Conservation (phyloP, 2,888 invertebrate species). For the Coenonympha arcania region DNA sequence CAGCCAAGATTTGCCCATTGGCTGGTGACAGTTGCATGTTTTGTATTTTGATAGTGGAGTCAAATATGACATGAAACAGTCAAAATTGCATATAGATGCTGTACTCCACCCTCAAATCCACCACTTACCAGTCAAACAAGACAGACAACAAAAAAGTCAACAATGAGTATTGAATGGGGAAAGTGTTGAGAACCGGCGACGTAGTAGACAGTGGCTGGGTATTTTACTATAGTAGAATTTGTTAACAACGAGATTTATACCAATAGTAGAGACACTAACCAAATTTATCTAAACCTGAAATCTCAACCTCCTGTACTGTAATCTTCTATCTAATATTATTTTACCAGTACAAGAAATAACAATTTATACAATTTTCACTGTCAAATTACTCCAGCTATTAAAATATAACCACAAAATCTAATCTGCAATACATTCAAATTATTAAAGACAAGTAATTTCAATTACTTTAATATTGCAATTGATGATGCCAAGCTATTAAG, state of each 20-base stretch:
- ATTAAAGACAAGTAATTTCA: neutral
- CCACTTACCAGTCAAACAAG: no score
- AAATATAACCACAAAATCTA: neutral
- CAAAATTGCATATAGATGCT: no score
- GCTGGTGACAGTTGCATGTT: no score
- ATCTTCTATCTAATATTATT: slow-evolving; percentile 3
- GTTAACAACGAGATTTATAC: slow-evolving; percentile 23
- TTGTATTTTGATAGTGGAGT: no score
- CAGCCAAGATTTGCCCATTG: no score
- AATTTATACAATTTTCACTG: neutral
- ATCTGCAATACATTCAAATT: neutral
- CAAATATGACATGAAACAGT: no score
- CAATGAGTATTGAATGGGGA: slow-evolving; percentile 1
- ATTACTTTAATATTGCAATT: no score
- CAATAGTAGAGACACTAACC: slow-evolving; percentile 18
- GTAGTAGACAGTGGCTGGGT: slow-evolving; percentile 47
- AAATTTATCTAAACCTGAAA: neutral
- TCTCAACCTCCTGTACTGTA: neutral
- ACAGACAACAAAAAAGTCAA: no score
- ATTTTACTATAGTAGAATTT: slow-evolving; percentile 14
- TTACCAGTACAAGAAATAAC: neutral
- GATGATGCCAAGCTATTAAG: slow-evolving; percentile 7
- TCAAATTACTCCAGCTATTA: neutral
- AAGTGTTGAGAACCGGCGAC: slow-evolving; percentile 21
- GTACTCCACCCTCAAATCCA: no score